These are phyloP conservation scores for Mareca penelope DNA, from an alignment of 2,797 vertebrate species.

Conservation along the genomic window DNA sequence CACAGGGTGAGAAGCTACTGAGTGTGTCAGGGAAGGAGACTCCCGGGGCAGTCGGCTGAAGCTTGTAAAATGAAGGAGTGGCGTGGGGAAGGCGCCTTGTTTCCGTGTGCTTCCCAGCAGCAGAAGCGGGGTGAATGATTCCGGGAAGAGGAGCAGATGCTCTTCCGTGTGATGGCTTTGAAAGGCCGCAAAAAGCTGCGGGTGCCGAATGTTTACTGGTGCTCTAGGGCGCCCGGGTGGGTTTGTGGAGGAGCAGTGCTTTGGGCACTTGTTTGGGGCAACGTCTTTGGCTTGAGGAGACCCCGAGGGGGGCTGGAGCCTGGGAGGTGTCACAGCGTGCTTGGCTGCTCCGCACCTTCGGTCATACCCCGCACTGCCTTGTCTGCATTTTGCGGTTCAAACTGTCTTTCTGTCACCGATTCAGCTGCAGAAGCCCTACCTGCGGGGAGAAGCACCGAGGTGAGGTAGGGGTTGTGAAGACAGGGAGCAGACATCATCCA, in stretches of 20 bases:
- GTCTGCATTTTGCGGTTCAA: background rate
- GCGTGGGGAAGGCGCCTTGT: background rate
- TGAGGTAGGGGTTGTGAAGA: background rate
- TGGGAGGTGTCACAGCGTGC: background rate
- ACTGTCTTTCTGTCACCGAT: background rate
- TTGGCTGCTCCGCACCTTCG: background rate
- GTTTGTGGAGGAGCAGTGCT: background rate
- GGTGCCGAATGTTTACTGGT: background rate
- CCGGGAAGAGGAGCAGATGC: background rate
- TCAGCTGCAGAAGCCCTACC: background rate
- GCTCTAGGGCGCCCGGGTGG: background rate
- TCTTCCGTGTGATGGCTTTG: background rate
- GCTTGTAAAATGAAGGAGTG: background rate
- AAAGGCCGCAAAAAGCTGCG: background rate
- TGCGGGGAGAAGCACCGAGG: background rate
- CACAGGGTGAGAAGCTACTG: background rate
- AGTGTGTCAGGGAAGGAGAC: background rate
- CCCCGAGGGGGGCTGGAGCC: background rate
- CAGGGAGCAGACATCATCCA: fast-evolving
- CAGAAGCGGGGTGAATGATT: background rate
- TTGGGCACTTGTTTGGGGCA: fast-evolving
- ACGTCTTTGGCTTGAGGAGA: background rate
- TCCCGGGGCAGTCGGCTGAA: background rate
- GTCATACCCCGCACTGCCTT: fast-evolving
- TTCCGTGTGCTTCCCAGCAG: background rate